Conservation (phyloP, 2,888 invertebrate species). For the Hypena proboscidalis region DNA sequence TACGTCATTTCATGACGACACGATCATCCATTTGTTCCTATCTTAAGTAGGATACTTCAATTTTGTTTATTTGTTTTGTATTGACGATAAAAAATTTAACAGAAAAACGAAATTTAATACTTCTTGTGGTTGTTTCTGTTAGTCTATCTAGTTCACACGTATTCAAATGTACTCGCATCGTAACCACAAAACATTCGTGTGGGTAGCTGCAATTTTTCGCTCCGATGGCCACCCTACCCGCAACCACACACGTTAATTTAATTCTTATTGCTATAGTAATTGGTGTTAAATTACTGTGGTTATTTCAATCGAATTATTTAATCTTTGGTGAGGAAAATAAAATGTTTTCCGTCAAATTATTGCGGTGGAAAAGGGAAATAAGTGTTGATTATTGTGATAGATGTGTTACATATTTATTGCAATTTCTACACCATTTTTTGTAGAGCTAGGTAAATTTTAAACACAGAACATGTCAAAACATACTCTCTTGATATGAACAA, state of each 20-base stretch:
- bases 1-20: too few relatives aligned
- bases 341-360: slow-evolving; percentile 35
- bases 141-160: not conserved
- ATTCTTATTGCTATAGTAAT: slow-evolving; percentile 7
- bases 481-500: too few relatives aligned
- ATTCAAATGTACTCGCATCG: slow-evolving; percentile 17
- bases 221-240: slow-evolving; percentile 45
- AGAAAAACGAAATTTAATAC: too few relatives aligned
- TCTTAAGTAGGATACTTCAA: too few relatives aligned
- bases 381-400: slow-evolving; percentile 12
- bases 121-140: too few relatives aligned
- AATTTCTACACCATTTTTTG: too few relatives aligned
- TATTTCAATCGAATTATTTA: slow-evolving; percentile 39
- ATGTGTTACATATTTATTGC: not conserved
- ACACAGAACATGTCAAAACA: too few relatives aligned
- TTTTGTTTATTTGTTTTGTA: too few relatives aligned
- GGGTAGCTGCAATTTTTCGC: slow-evolving; percentile 56
- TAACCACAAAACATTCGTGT: slow-evolving; percentile 38
- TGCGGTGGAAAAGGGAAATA: slow-evolving; percentile 25
- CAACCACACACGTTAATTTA: slow-evolving; percentile 10
- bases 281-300: slow-evolving; percentile 7
- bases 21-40: too few relatives aligned
- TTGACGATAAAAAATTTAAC: too few relatives aligned
- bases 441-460: too few relatives aligned
- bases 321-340: slow-evolving; percentile 40